Conservation (phyloP, 2,113 vertebrate genomes). For the Odocoileus hemionus region DNA sequence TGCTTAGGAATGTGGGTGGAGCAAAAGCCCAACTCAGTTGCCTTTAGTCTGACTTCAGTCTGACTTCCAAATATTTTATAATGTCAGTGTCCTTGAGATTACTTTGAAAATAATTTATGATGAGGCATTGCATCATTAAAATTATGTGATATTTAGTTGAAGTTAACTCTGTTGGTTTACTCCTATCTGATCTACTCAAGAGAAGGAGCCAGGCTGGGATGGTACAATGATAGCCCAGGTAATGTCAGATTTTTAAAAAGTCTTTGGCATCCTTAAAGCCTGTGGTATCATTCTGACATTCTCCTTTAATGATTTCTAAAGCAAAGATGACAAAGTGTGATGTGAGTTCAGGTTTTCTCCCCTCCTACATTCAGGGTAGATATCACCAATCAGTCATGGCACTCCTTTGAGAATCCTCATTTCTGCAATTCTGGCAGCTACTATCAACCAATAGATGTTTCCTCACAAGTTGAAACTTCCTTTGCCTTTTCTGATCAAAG, state of each 20-base stretch:
- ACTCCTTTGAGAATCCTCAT: not conserved
- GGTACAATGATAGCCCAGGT: not conserved
- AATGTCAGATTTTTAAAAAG: not conserved
- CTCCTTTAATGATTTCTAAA: not conserved
- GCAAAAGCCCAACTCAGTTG: not conserved
- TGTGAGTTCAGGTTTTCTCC: not conserved
- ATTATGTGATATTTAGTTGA: not conserved
- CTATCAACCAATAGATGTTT: not conserved
- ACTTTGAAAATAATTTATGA: not conserved
- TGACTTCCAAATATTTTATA: not conserved
- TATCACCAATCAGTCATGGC: not conserved
- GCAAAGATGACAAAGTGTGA: not conserved
- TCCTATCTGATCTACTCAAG: not conserved
- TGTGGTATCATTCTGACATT: not conserved
- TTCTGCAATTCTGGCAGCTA: not conserved
- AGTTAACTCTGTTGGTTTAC: not conserved
- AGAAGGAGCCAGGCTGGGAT: not conserved
- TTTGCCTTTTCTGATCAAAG: not conserved
- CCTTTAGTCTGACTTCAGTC: conserved; percentile 5
- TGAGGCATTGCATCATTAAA: not conserved
- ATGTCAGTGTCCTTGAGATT: not conserved
- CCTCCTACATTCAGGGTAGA: not conserved
- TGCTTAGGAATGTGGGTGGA: not conserved
- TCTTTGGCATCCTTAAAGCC: not conserved
- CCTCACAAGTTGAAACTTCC: not conserved